Percentiles rank a stretch among this genome's conserved stretches.
These are phyloP conservation scores for Psittacula echo DNA, from an alignment of 2,797 vertebrate genomes.

Conservation along the genomic window DNA sequence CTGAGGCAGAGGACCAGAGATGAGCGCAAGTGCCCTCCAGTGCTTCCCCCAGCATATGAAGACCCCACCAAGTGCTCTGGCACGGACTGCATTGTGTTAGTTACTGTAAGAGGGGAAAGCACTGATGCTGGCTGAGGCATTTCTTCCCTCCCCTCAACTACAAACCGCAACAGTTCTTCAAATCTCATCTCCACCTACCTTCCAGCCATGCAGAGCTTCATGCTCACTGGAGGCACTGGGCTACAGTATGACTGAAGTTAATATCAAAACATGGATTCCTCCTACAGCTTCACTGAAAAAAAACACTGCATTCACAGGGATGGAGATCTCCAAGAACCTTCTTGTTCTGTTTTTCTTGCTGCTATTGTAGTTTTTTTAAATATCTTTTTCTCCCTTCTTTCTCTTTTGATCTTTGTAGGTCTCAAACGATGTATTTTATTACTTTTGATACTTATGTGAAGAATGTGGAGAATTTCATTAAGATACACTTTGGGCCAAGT, in stretches of 20 bases:
- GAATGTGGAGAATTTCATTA: background rate
- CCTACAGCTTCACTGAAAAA: background rate
- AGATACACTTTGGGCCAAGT: background rate
- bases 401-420: background rate
- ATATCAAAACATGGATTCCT: conserved; percentile 5
- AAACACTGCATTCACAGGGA: background rate
- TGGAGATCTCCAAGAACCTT: background rate
- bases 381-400: background rate
- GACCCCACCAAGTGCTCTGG: background rate
- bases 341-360: background rate
- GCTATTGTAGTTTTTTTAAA: background rate
- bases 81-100: background rate
- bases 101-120: background rate
- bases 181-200: background rate
- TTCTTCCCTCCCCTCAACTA: background rate
- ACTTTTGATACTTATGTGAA: background rate
- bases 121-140: accelerated
- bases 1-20: background rate
- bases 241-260: background rate
- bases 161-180: background rate
- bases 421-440: background rate
- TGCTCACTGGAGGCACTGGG: background rate
- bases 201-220: background rate
- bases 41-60: accelerated
- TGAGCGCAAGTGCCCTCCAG: background rate